Percentiles rank a stretch among this genome's conserved stretches.
phyloP scores from a whole-genome alignment of 2,113 vertebrate species.

The Alouatta palliata region DNA sequence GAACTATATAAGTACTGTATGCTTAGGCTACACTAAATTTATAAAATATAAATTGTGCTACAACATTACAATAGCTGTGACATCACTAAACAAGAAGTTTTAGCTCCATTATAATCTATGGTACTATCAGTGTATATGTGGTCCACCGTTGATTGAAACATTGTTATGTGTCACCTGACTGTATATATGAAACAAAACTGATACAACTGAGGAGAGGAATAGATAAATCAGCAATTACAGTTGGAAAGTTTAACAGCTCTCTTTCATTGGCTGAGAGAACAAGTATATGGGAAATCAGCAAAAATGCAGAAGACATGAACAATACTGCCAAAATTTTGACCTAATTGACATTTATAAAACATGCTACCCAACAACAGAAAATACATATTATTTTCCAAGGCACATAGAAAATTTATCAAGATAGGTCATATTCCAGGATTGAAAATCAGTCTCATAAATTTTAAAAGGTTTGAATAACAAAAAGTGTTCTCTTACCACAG shows the following conservation, averaged over 20 bases:
- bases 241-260: background rate
- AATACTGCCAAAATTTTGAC: background rate
- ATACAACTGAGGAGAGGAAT: background rate
- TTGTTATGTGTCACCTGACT: background rate
- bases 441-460: background rate
- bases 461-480: background rate
- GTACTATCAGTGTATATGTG: background rate
- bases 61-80: background rate
- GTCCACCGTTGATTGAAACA: background rate
- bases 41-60: background rate
- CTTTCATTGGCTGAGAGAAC: background rate
- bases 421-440: background rate
- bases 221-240: background rate
- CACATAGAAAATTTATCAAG: background rate
- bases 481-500: background rate
- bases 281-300: background rate
- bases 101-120: background rate
- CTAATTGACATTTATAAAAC: background rate
- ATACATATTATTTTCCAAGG: background rate
- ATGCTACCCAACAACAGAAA: background rate
- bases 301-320: background rate
- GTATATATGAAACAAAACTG: background rate
- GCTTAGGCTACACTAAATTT: background rate
- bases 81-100: background rate
- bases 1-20: background rate